phyloP scores from a whole-genome alignment of 2,888 invertebrate genomes.

The Pachymerium ferrugineum region DNA sequence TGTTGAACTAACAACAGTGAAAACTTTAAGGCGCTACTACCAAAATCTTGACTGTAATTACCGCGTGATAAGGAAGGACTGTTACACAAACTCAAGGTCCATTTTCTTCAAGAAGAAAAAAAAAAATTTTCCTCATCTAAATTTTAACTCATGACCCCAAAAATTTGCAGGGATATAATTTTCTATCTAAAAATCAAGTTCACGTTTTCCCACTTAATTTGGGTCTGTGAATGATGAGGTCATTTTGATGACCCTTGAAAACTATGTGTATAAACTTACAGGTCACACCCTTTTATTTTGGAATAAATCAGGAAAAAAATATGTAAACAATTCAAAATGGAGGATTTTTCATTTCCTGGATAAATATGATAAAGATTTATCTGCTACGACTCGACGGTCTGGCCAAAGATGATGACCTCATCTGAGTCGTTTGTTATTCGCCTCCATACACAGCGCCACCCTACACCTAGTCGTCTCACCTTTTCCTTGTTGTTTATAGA shows the following conservation, averaged over 20 bases:
- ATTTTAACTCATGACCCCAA: neutral
- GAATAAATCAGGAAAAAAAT: neutral
- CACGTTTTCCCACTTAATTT: neutral
- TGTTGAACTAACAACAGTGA: neutral
- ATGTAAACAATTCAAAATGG: neutral
- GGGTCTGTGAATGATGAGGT: neutral
- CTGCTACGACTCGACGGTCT: neutral
- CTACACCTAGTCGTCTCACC: neutral
- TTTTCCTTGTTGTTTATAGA: neutral
- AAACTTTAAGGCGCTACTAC: neutral
- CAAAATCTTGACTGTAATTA: neutral
- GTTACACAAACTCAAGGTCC: neutral
- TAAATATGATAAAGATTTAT: conserved; percentile 16
- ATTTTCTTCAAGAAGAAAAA: too few relatives aligned
- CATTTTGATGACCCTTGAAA: conserved; percentile 15
- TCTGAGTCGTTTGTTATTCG: conserved; percentile 6
- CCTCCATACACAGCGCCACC: neutral
- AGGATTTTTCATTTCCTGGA: neutral
- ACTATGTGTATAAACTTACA: neutral
- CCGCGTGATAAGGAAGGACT: conserved; percentile 25
- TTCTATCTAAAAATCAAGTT: neutral
- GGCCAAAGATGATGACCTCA: conserved; percentile 24
- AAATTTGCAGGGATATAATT: neutral
- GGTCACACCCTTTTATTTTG: conserved; percentile 16
- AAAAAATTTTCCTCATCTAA: too few relatives aligned